phyloP scores from a whole-genome alignment of 2,797 vertebrate genomes.

The Moxostoma hubbsi region DNA sequence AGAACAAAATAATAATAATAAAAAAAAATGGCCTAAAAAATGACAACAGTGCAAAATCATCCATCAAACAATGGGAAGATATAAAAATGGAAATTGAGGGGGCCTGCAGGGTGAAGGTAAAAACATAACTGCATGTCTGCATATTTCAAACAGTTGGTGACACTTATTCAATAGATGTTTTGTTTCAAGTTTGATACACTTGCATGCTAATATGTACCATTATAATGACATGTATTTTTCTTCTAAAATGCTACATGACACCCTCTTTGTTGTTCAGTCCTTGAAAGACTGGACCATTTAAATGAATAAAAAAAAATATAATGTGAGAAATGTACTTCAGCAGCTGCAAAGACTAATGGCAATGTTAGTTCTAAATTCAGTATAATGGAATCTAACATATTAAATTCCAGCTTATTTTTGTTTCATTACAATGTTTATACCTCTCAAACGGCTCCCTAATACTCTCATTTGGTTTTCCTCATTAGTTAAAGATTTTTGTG shows the following conservation, averaged over 20 bases:
- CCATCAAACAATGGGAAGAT: conserved; percentile 68
- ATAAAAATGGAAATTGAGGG: conserved; percentile 66
- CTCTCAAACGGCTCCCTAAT: no score
- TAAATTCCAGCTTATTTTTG: no score
- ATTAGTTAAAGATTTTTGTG: no score
- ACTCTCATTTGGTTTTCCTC: no score
- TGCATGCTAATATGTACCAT: not conserved
- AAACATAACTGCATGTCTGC: conserved; percentile 73
- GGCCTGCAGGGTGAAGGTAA: conserved; percentile 63
- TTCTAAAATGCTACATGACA: not conserved
- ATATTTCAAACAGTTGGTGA: conserved; percentile 49
- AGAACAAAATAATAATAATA: conserved; percentile 55
- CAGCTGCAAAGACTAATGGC: no score
- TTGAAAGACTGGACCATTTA: not conserved
- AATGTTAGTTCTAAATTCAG: no score
- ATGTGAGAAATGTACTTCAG: no score
- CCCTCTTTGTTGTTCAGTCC: not conserved
- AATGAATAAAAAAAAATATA: not conserved
- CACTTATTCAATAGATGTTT: conserved; percentile 7
- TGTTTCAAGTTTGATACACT: not conserved
- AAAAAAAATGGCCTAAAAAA: conserved; percentile 54
- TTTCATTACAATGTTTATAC: no score
- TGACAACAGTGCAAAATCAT: conserved; percentile 72
- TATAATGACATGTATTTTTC: not conserved
- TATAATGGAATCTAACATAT: no score